Percentiles rank a stretch among this genome's conserved stretches.
phyloP scores from a whole-genome alignment of 2,888 invertebrate species.

The Oxyteleia sp. region DNA sequence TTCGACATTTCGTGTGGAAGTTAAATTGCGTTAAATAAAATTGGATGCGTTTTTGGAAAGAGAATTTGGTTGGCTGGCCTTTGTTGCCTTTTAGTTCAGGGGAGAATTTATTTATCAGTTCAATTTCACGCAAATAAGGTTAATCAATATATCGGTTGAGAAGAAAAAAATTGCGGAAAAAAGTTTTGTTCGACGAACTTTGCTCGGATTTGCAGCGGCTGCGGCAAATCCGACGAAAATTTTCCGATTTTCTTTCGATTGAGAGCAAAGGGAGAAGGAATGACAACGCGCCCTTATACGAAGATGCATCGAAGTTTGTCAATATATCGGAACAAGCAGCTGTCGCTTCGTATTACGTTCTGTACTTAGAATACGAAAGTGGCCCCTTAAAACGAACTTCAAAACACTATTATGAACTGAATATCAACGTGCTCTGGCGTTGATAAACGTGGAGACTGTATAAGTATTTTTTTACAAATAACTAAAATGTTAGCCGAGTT shows the following conservation, averaged over 20 bases:
- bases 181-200: slow-evolving; percentile 31
- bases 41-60: too few species aligned
- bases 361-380: slow-evolving; percentile 39
- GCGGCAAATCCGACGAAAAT: slow-evolving; percentile 21
- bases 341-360: slow-evolving; percentile 74
- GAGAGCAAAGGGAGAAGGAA: slow-evolving; percentile 54
- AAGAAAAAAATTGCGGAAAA: slow-evolving; percentile 14
- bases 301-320: slow-evolving; percentile 77
- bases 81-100: too few species aligned
- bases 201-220: slow-evolving; percentile 25
- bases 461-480: slow-evolving; percentile 16
- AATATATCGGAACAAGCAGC: slow-evolving; percentile 80
- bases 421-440: slow-evolving; percentile 24
- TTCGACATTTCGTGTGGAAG: too few species aligned
- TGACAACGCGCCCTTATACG: slow-evolving; percentile 57
- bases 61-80: too few species aligned
- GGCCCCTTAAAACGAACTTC: slow-evolving; percentile 37
- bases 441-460: slow-evolving; percentile 5
- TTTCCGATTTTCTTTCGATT: slow-evolving; percentile 30
- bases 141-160: slow-evolving; percentile 18
- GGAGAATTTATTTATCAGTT: too few species aligned
- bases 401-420: slow-evolving; percentile 29
- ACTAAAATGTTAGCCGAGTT: too few species aligned
- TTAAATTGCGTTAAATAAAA: too few species aligned
- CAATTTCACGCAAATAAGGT: not conserved